A percentile compares a stretch with the other conserved stretches of the same genome.
Conservation (phyloP, 2,113 vertebrate genomes). For the Thunnus thynnus region DNA sequence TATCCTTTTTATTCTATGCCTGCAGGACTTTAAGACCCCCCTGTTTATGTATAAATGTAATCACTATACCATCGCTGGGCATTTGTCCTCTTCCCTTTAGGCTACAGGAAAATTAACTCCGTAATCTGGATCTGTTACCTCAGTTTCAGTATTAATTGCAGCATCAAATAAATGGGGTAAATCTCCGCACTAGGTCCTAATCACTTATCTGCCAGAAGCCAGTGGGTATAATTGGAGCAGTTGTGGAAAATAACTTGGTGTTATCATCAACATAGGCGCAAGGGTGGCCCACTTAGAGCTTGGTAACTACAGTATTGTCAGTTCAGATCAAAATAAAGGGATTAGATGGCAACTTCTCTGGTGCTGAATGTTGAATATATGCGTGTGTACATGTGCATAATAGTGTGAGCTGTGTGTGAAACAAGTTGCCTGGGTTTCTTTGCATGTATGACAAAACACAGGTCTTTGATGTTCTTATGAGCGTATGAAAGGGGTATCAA, state of each 20-base stretch:
- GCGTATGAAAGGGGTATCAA: constrained; percentile 9
- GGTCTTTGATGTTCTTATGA: constrained; percentile 22
- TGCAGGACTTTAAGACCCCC: constrained; percentile 19
- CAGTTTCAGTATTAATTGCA: constrained; percentile 64
- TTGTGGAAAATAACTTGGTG: constrained; percentile 68
- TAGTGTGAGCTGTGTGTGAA: background rate
- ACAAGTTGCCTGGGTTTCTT: background rate
- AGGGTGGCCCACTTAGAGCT: constrained; percentile 64
- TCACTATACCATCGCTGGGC: constrained; percentile 41
- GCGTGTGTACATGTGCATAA: background rate
- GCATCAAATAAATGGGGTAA: constrained; percentile 76
- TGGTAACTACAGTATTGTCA: constrained; percentile 34
- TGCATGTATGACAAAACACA: background rate
- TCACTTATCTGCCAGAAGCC: constrained; percentile 76
- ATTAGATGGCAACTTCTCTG: constrained; percentile 38
- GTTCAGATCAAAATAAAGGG: constrained; percentile 49
- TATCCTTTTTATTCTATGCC: constrained; percentile 15
- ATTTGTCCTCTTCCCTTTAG: constrained; percentile 41
- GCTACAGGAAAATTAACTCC: constrained; percentile 46
- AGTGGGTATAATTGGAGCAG: constrained; percentile 75
- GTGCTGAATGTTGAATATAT: constrained; percentile 1
- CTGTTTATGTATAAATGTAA: constrained; percentile 42
- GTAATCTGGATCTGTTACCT: constrained; percentile 65
- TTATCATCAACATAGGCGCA: constrained; percentile 64
- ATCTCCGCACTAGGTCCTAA: constrained; percentile 74